Evolutionary conservation across 2,113 vertebrate genomes (phyloP), one percentile per base, ranked within the genome.

Genomic region (Rhea americana): DNA sequence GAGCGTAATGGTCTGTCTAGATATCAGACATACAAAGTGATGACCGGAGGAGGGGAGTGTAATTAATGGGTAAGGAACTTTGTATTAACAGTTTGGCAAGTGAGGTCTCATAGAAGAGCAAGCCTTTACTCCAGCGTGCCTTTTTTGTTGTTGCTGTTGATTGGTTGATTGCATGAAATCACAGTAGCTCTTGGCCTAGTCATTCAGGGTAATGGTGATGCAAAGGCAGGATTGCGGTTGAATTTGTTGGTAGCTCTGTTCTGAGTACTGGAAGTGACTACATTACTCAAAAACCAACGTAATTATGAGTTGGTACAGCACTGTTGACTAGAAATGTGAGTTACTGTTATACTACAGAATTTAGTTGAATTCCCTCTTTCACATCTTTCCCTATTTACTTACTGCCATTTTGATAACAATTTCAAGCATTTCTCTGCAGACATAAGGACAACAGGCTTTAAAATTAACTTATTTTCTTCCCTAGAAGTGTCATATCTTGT

Each of bases 1-100:
- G 35, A 37, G 11, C 14, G 21, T 25, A 5, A 13, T 61, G 13
- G 30, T 59, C 3, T 50, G 58, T 56, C 30, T 26, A 41, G 16
- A 6, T 22, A 13, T 15, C 30, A 82, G 43, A 7, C 2, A 2
- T 17, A 5, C 0, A 3, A 11, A 53, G 5, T 43, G 22, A 58
- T 65, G 59, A 45, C 5, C 9, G 12, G n/a, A 48, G 32, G 16
- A 61, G 28, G 6, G 39, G 13, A 70, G 8, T 7, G 12, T 22
- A 48, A 19, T 0, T 35, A 20, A 5, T n/a, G 24, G 12, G 6
- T 73, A 65, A 51, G 70, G 43, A 75, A 30, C 9, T 61, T 80
- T 9, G 7, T 28, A 4, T 13, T 65, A 32, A 13, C 32, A 10
- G 45, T 50, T 58, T 43, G 26, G 12, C 58, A 9, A 39, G 48